phyloP scores from a whole-genome alignment of 2,113 vertebrate genomes.

The Shinisaurus crocodilurus region DNA sequence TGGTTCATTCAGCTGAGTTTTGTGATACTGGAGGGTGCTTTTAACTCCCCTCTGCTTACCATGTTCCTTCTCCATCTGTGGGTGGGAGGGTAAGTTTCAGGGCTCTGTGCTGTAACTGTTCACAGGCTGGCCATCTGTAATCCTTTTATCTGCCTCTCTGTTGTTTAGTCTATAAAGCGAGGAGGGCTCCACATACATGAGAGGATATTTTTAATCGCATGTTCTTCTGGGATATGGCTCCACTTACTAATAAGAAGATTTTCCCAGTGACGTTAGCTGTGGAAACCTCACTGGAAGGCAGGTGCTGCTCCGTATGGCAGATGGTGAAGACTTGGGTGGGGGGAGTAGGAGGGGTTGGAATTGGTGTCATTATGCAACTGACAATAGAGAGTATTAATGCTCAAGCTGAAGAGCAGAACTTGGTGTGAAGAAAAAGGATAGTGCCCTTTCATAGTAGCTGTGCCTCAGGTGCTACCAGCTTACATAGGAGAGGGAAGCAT shows the following conservation, averaged over 20 bases:
- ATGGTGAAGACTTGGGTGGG: constrained; percentile 58
- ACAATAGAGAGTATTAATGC: neutral
- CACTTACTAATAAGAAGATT: constrained; percentile 69
- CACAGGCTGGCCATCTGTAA: accelerated
- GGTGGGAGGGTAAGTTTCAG: accelerated
- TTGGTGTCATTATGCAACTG: constrained; percentile 10
- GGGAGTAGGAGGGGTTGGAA: neutral
- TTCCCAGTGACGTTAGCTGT: constrained; percentile 39
- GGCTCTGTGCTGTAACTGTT: too few relatives aligned
- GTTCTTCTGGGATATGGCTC: constrained; percentile 47
- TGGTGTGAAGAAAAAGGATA: neutral
- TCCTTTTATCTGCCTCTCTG: neutral
- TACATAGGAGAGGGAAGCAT: neutral
- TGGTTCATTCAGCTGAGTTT: neutral
- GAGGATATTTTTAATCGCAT: constrained; percentile 58
- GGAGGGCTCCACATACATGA: accelerated
- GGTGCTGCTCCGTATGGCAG: constrained; percentile 67
- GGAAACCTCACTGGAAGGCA: constrained; percentile 54
- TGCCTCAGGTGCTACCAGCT: neutral
- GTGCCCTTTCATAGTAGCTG: neutral
- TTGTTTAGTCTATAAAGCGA: constrained; percentile 23
- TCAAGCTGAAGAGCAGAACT: neutral
- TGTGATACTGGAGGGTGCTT: neutral
- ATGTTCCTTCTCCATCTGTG: accelerated
- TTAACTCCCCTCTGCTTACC: accelerated